Evolutionary conservation across 2,888 invertebrate species (phyloP), one percentile per base, ranked within the genome.

Genomic region (Drosophila lutescens): DNA sequence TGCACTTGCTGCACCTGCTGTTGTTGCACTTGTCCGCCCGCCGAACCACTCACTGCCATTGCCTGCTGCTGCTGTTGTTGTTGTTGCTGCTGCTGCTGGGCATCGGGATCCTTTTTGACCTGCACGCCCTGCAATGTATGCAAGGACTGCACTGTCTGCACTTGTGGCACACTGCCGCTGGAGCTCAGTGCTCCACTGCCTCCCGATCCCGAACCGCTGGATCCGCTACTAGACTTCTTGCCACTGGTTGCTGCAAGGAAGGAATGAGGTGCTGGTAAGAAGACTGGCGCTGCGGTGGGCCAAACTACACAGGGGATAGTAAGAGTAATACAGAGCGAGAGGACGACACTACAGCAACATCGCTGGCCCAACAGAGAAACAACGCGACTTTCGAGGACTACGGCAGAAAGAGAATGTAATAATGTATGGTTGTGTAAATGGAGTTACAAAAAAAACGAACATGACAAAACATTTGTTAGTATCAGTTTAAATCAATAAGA

Each of bases 41-140:
- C 60, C 43, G 84, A 67, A 55, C 81, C 80, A 54, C 23, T 86
- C 32, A 62, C 62, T 77, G 82, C 4, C 81, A 85, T 47, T 30
- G 68, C 30, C 68, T 81, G 85, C 12, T 89, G 90, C 9, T 46
- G 88, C 6, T 89, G 88, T 0, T 88, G 89, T 0, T 79, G 72
- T 0, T 73, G 73, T 0, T 70, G 77, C 7, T 74, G 78, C 17
- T 90, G 88, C 53, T 87, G 86, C 56, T 91, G 90, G 73, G 91
- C 91, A 87, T 92, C 92, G 34, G 92, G 92, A 86, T 91, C 91
- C 85, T 93, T 92, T 74, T 92, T 92, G 13, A 92, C 92, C 78
- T 92, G 91, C 36, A 92, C 92, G 23, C 91, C 89, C 71, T 92
- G 92, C 65, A 92, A 60, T 5, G 91, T 91, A 60, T 92, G 92